Evolutionary conservation across 2,888 invertebrate genomes (phyloP).

Genomic region (Hemicrepidius hirtus): DNA sequence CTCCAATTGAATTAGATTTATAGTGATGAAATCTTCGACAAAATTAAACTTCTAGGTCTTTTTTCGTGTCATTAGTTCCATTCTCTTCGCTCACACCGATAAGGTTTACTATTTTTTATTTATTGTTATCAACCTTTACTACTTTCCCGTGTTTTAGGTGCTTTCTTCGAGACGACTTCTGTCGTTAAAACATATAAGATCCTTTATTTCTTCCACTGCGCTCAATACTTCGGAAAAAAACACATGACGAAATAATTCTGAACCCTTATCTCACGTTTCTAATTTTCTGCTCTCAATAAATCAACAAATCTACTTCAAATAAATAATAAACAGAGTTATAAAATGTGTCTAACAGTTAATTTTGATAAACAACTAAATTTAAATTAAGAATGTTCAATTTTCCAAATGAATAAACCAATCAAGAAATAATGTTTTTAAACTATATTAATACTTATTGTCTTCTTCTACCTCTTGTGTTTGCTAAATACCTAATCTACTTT

Average conservation of each 20-base stretch:
- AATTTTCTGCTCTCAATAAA: constrained; percentile 4
- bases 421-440: too few relatives aligned
- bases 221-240: constrained; percentile 30
- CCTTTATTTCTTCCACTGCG: constrained; percentile 38
- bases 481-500: too few relatives aligned
- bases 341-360: too few relatives aligned
- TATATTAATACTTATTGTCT: too few relatives aligned
- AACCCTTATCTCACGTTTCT: constrained; percentile 28
- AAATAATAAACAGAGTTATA: too few relatives aligned
- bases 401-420: too few relatives aligned
- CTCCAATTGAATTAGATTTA: constrained; percentile 69
- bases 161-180: constrained; percentile 41
- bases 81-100: constrained; percentile 53
- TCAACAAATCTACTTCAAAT: too few relatives aligned
- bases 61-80: constrained; percentile 60
- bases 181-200: constrained; percentile 43
- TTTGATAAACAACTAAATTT: too few relatives aligned
- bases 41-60: constrained; percentile 69
- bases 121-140: constrained; percentile 49
- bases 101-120: constrained; percentile 54
- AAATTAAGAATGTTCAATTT: too few relatives aligned
- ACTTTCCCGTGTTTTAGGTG: constrained; percentile 39
- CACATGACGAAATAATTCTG: constrained; percentile 26
- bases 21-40: constrained; percentile 70
- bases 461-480: too few relatives aligned